Percentiles rank a stretch among this genome's conserved stretches.
Evolutionary conservation across 2,797 vertebrate genomes (phyloP).

Genomic region (Halcyon leucocephala): DNA sequence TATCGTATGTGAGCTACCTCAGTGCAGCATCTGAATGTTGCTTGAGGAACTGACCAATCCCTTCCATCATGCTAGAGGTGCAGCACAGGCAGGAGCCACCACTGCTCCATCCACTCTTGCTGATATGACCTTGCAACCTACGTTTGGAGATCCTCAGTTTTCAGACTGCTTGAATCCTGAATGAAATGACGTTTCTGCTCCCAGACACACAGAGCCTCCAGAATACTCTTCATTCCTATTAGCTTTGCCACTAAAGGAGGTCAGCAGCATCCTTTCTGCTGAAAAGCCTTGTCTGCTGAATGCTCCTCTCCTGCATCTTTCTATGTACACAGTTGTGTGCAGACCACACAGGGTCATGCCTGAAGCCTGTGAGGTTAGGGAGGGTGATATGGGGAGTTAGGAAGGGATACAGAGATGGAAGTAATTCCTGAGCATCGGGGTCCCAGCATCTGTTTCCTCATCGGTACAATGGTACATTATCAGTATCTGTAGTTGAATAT

Average conservation of each 20-base stretch:
- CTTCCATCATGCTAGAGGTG: not conserved
- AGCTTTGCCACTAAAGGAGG: not conserved
- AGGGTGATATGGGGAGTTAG: not conserved
- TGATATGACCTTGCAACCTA: accelerated
- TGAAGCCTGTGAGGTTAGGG: not conserved
- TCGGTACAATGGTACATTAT: not conserved
- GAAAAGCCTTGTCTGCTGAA: not conserved
- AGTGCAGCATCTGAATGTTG: not conserved
- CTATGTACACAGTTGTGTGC: not conserved
- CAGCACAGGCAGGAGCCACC: not conserved
- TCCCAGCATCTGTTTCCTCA: not conserved
- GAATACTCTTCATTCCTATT: not conserved
- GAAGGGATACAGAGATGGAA: not conserved
- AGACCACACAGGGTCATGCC: not conserved
- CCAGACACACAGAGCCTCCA: not conserved
- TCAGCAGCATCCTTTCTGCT: not conserved
- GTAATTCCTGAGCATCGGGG: not conserved
- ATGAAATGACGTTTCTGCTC: not conserved
- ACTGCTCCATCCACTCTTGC: not conserved
- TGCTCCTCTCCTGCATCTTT: not conserved
- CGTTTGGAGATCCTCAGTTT: not conserved
- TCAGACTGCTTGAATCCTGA: not conserved
- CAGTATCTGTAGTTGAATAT: not conserved
- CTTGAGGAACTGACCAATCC: not conserved
- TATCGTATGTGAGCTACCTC: not conserved